Evolutionary conservation across 2,888 invertebrate species (phyloP).

Genomic region (Pseudococcus jackbeardsleyi): DNA sequence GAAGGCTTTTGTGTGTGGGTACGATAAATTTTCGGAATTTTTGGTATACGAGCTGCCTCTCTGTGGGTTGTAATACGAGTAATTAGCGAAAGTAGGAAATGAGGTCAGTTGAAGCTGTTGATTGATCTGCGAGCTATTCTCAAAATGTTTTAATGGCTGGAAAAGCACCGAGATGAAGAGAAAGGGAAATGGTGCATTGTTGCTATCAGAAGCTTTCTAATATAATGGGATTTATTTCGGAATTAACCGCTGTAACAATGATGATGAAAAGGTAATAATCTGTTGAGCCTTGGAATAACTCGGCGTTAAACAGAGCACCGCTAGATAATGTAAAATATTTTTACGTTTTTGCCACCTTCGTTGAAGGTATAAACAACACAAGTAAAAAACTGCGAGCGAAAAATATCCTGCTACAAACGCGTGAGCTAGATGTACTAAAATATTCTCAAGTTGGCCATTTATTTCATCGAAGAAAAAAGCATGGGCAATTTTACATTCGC

Average conservation of each 20-base stretch:
- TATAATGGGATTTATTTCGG: neutral
- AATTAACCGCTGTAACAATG: constrained; percentile 15
- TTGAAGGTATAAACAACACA: neutral
- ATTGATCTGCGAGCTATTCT: neutral
- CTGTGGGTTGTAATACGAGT: neutral
- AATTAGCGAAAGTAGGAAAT: constrained; percentile 1
- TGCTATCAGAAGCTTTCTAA: neutral
- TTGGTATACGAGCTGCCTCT: neutral
- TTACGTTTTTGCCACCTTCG: neutral
- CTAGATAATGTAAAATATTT: neutral
- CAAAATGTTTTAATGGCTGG: neutral
- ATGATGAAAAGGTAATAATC: constrained; percentile 22
- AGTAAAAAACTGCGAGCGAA: neutral
- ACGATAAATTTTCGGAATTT: neutral
- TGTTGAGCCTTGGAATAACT: neutral
- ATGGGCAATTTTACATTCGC: constrained; percentile 28
- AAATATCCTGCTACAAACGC: neutral
- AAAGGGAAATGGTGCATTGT: neutral
- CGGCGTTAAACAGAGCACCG: neutral
- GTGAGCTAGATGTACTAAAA: constrained; percentile 14
- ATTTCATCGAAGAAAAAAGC: constrained; percentile 25
- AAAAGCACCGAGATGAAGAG: neutral
- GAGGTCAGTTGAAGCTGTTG: neutral
- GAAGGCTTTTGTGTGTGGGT: neutral
- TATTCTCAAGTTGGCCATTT: constrained; percentile 45